Percentiles rank a stretch among this genome's conserved stretches.
Conservation (phyloP, 2,113 vertebrate genomes). For the Dendropsophus ebraccatus region DNA sequence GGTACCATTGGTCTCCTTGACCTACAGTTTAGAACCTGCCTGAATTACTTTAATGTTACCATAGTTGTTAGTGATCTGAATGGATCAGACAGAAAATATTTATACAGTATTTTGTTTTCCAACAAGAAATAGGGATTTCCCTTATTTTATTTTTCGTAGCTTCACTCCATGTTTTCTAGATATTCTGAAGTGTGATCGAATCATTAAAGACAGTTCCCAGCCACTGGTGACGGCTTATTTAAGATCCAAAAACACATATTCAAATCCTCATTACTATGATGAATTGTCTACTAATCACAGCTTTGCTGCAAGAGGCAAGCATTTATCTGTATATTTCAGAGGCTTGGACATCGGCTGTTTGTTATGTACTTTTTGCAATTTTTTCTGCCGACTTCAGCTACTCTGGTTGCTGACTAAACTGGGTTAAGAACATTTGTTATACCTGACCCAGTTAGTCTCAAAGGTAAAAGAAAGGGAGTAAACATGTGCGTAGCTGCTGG, state of each 20-base stretch:
- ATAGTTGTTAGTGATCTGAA: no score
- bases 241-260: constrained; percentile 19
- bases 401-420: constrained; percentile 55
- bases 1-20: no score
- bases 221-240: background rate
- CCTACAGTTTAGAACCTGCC: no score
- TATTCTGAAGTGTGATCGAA: background rate
- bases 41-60: no score
- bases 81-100: no score
- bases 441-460: constrained; percentile 59
- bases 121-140: background rate
- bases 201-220: background rate
- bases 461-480: constrained; percentile 56
- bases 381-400: constrained; percentile 57
- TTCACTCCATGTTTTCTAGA: background rate
- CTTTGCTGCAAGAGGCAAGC: constrained; percentile 15
- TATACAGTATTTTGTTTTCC: background rate
- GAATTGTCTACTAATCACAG: constrained; percentile 22
- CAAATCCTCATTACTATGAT: constrained; percentile 39
- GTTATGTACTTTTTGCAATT: constrained; percentile 46
- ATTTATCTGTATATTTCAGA: constrained; percentile 50
- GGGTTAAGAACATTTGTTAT: constrained; percentile 60
- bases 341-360: constrained; percentile 31
- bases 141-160: background rate
- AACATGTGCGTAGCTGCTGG: constrained; percentile 49